phyloP scores from a whole-genome alignment of 2,797 vertebrate species.

The Xenops minutus region DNA sequence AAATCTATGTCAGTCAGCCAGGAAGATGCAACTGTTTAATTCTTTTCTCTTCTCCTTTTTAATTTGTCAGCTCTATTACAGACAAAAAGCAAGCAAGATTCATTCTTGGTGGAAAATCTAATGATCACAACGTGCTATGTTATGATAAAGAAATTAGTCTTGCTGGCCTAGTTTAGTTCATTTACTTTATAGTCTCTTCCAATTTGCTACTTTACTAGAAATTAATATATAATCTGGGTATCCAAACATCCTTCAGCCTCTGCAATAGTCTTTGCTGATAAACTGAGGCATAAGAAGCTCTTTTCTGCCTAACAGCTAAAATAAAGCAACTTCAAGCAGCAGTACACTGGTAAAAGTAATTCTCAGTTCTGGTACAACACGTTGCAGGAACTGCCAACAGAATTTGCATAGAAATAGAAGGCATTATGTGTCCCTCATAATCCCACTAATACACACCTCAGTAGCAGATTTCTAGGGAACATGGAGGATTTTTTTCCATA shows the following conservation, averaged over 20 bases:
- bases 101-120: not conserved
- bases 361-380: not conserved
- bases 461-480: not conserved
- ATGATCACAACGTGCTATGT: not conserved
- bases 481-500: not conserved
- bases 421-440: not conserved
- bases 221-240: not conserved
- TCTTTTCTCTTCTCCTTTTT: not conserved
- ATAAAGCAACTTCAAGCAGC: not conserved
- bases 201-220: not conserved
- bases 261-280: not conserved
- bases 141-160: constrained; percentile 2
- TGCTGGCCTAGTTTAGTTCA: not conserved
- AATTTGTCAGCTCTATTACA: not conserved
- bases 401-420: not conserved
- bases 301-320: not conserved
- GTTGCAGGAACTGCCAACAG: not conserved
- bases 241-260: not conserved
- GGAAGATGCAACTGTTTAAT: not conserved
- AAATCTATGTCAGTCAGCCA: not conserved
- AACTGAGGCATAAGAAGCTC: not conserved
- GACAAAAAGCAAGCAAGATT: not conserved
- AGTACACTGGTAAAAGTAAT: not conserved
- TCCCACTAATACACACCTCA: not conserved
- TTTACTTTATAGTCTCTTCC: not conserved